Conservation (phyloP, 2,888 invertebrate species). For the Drosophila algonquin region DNA sequence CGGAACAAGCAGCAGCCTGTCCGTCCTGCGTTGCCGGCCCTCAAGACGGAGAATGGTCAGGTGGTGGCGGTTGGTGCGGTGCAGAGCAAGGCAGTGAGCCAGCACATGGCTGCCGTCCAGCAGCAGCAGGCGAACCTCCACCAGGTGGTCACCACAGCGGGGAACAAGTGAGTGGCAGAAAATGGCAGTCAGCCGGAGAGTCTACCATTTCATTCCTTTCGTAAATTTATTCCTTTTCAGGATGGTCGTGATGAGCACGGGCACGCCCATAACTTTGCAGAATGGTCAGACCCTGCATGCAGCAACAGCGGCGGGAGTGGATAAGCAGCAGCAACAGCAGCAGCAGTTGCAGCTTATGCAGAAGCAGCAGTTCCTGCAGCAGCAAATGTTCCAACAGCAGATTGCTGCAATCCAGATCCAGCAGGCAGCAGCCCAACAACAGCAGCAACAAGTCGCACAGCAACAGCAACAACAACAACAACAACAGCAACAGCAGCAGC, state of each 20-base stretch:
- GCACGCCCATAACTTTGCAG: constrained; percentile 82
- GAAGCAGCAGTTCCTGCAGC: constrained; percentile 74
- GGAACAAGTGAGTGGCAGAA: constrained; percentile 85
- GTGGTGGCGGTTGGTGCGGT: constrained; percentile 81
- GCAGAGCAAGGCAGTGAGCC: constrained; percentile 72
- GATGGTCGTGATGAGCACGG: constrained; percentile 84
- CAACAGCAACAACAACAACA: constrained; percentile 84
- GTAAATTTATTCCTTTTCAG: constrained; percentile 53
- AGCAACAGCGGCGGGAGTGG: constrained; percentile 75
- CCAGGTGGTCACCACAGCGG: constrained; percentile 84
- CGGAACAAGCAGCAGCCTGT: constrained; percentile 89
- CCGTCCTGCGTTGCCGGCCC: constrained; percentile 87
- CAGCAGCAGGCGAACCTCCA: constrained; percentile 82
- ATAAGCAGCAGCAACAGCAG: constrained; percentile 80
- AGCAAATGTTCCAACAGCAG: constrained; percentile 79
- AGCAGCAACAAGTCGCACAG: constrained; percentile 75
- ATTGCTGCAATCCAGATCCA: constrained; percentile 71
- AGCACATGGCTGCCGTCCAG: constrained; percentile 67
- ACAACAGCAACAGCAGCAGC: constrained; percentile 81
- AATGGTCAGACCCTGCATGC: constrained; percentile 82
- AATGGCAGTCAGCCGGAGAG: not conserved
- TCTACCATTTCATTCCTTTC: not conserved
- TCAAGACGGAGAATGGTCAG: constrained; percentile 88
- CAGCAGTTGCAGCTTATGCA: constrained; percentile 80
- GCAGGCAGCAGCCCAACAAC: constrained; percentile 75